Conservation (phyloP, 2,888 invertebrate species). For the Agonopterix heracliana region DNA sequence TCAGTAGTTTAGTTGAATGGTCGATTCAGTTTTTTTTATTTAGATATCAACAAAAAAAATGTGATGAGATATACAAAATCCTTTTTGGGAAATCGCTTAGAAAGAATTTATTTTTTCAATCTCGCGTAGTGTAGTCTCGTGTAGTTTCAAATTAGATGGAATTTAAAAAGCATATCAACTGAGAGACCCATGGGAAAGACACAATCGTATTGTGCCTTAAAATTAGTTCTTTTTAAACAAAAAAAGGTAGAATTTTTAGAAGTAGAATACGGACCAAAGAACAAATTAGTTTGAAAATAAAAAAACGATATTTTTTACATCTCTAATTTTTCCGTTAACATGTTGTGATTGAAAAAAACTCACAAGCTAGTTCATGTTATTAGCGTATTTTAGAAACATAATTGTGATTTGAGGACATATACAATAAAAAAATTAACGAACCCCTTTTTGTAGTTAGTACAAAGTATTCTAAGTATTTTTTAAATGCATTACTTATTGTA, state of each 20-base stretch:
- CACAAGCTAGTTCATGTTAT: slow-evolving; percentile 32
- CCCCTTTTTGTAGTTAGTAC: slow-evolving; percentile 63
- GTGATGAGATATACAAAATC: slow-evolving; percentile 29
- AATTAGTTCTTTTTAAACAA: slow-evolving; percentile 39
- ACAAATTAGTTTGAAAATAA: slow-evolving; percentile 42
- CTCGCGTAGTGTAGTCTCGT: slow-evolving; percentile 36
- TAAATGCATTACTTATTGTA: slow-evolving; percentile 34
- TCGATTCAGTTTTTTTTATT: slow-evolving; percentile 24
- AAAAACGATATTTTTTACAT: slow-evolving; percentile 65
- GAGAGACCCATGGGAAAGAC: slow-evolving; percentile 46
- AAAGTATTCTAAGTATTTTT: slow-evolving; percentile 60
- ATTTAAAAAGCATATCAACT: slow-evolving; percentile 53
- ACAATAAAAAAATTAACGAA: slow-evolving; percentile 26
- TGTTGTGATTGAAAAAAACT: slow-evolving; percentile 25
- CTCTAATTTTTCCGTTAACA: slow-evolving; percentile 54
- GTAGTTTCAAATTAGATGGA: slow-evolving; percentile 36
- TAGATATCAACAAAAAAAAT: slow-evolving; percentile 20
- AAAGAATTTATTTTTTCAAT: slow-evolving; percentile 41
- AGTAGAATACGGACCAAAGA: slow-evolving; percentile 65
- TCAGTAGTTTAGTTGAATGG: slow-evolving; percentile 42
- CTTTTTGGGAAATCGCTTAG: slow-evolving; percentile 32
- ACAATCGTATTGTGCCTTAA: slow-evolving; percentile 69
- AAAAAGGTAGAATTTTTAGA: slow-evolving; percentile 36
- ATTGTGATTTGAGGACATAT: slow-evolving; percentile 34
- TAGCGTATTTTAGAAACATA: slow-evolving; percentile 51